Conservation (phyloP, 1,140 invertebrate species). For the Ladona fulva region DNA sequence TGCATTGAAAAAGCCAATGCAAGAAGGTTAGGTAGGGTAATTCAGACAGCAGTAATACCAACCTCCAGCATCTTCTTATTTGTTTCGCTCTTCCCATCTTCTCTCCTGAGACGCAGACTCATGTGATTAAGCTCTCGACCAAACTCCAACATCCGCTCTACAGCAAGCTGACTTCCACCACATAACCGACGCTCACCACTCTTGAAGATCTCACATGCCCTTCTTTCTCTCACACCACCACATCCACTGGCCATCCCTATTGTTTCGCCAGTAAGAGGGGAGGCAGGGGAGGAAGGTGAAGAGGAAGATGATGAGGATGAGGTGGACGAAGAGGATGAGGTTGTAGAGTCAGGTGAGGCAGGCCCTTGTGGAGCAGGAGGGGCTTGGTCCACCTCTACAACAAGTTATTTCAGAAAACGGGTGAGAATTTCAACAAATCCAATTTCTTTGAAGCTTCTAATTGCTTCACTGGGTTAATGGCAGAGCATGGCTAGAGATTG, state of each 20-base stretch:
- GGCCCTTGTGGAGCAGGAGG: not conserved
- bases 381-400: not conserved
- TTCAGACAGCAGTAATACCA: constrained; percentile 19
- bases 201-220: not conserved
- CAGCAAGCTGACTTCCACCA: constrained; percentile 69
- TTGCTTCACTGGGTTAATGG: not conserved
- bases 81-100: constrained; percentile 72
- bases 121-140: constrained; percentile 87
- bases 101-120: constrained; percentile 71
- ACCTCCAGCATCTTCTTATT: constrained; percentile 92
- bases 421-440: not conserved
- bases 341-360: not conserved
- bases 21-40: no score
- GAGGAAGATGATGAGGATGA: not conserved
- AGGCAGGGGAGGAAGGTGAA: constrained; percentile 1
- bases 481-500: no score
- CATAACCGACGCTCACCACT: constrained; percentile 42
- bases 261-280: not conserved
- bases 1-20: no score
- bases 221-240: not conserved
- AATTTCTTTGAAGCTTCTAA: not conserved
- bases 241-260: not conserved
- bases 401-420: not conserved
- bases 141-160: constrained; percentile 87
- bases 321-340: not conserved